Conservation (phyloP, 2,888 invertebrate genomes). For the Sminthurides aquaticus region DNA sequence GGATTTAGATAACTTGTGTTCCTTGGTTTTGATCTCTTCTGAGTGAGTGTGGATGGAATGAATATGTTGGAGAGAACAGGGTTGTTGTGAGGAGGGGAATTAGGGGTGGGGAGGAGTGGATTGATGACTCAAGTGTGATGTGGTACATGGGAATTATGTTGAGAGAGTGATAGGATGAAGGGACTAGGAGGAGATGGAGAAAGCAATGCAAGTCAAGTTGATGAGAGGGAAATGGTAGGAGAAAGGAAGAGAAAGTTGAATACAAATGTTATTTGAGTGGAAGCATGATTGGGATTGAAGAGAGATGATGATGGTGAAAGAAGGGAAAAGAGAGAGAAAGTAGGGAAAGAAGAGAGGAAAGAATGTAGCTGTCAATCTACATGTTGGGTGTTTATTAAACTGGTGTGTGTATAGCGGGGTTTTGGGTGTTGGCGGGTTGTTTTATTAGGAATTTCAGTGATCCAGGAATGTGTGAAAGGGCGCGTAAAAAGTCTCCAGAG, state of each 20-base stretch:
- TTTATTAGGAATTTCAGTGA: not conserved
- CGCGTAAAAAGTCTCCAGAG: not conserved
- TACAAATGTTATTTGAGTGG: not conserved
- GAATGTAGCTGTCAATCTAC: not conserved
- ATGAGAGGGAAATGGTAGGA: too few relatives aligned
- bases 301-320: not conserved
- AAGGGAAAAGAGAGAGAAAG: not conserved
- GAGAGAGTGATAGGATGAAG: too few relatives aligned
- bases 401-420: not conserved
- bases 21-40: too few relatives aligned
- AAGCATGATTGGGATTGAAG: too few relatives aligned
- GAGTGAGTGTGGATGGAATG: not conserved
- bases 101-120: not conserved
- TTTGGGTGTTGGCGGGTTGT: not conserved
- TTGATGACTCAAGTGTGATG: not conserved
- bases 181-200: too few relatives aligned
- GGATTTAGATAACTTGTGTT: not conserved
- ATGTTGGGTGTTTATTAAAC: not conserved
- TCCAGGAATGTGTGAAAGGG: not conserved
- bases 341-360: too few relatives aligned
- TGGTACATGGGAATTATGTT: too few relatives aligned
- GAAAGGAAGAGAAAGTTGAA: too few relatives aligned
- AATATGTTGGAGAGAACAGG: not conserved
- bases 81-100: not conserved
- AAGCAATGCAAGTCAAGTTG: too few relatives aligned